A percentile compares a stretch with the other conserved stretches of the same genome.
Evolutionary conservation across 1,140 invertebrate species (phyloP).

Genomic region (Probaryconus sp.): DNA sequence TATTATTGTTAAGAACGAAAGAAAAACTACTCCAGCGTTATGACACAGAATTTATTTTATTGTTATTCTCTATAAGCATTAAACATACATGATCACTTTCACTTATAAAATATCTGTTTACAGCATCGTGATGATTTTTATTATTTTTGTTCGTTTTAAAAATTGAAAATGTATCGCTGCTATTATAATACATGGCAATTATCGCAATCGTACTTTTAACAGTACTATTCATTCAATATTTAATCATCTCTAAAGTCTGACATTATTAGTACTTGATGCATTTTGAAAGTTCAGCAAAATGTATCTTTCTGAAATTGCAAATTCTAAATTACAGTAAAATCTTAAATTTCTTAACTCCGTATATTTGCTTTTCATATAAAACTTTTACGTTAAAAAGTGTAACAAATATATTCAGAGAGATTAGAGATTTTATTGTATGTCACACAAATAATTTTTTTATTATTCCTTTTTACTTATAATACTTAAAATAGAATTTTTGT

Average conservation of each 20-base stretch:
- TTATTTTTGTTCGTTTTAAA: no score
- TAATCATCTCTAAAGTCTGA: constrained; percentile 56
- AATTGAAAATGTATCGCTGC: constrained; percentile 39
- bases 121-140: constrained; percentile 54
- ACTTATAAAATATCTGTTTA: constrained; percentile 73
- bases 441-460: no score
- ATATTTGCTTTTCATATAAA: no score
- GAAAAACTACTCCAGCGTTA: constrained; percentile 52
- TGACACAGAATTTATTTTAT: constrained; percentile 75
- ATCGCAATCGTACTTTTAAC: constrained; percentile 60
- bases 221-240: constrained; percentile 58
- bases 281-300: no score
- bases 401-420: no score
- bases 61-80: constrained; percentile 71
- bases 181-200: constrained; percentile 65
- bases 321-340: no score
- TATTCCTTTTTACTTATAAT: no score
- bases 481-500: no score
- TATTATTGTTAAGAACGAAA: constrained; percentile 19
- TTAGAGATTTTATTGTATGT: no score
- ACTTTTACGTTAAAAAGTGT: no score
- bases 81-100: constrained; percentile 72
- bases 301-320: no score
- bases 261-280: constrained; percentile 1
- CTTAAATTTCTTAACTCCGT: no score